These are phyloP conservation scores for Seison nebaliae DNA, from an alignment of 1,140 invertebrate species.

Conservation along the genomic window DNA sequence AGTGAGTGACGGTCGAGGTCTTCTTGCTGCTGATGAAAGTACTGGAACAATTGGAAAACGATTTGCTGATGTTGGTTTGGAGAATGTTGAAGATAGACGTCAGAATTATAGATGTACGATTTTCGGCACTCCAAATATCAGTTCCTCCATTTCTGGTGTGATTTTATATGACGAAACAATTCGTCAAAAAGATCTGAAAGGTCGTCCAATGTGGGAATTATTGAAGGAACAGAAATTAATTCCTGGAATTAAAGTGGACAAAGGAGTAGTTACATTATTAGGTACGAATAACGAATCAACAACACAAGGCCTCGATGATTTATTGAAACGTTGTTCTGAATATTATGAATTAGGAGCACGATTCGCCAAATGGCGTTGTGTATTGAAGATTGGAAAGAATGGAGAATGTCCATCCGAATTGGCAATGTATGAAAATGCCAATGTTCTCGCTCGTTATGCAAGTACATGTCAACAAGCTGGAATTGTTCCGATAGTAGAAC, in stretches of 20 bases:
- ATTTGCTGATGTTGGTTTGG: slow-evolving; percentile 27
- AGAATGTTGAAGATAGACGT: slow-evolving; percentile 49
- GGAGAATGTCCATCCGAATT: slow-evolving; percentile 63
- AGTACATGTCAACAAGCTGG: slow-evolving; percentile 80
- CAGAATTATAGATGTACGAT: slow-evolving; percentile 49
- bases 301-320: slow-evolving; percentile 75
- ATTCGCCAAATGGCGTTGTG: slow-evolving; percentile 93
- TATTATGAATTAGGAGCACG: slow-evolving; percentile 96
- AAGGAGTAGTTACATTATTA: slow-evolving; percentile 30
- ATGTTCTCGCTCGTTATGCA: slow-evolving; percentile 82
- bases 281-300: slow-evolving; percentile 74
- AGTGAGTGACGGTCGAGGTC: slow-evolving; percentile 55
- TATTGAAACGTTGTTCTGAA: slow-evolving; percentile 68
- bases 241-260: slow-evolving; percentile 34
- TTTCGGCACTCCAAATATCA: slow-evolving; percentile 42
- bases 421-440: slow-evolving; percentile 69
- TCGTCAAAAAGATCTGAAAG: slow-evolving; percentile 46
- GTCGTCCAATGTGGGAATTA: slow-evolving; percentile 26
- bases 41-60: slow-evolving; percentile 34
- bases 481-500: slow-evolving; percentile 85
- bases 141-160: slow-evolving; percentile 31
- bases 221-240: slow-evolving; percentile 30
- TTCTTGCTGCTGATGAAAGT: slow-evolving; percentile 36
- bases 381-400: slow-evolving; percentile 67
- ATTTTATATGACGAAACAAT: slow-evolving; percentile 82